A percentile compares a stretch with the other conserved stretches of the same genome.
Conservation (phyloP, 2,113 vertebrate genomes). For the Oxyura jamaicensis region DNA sequence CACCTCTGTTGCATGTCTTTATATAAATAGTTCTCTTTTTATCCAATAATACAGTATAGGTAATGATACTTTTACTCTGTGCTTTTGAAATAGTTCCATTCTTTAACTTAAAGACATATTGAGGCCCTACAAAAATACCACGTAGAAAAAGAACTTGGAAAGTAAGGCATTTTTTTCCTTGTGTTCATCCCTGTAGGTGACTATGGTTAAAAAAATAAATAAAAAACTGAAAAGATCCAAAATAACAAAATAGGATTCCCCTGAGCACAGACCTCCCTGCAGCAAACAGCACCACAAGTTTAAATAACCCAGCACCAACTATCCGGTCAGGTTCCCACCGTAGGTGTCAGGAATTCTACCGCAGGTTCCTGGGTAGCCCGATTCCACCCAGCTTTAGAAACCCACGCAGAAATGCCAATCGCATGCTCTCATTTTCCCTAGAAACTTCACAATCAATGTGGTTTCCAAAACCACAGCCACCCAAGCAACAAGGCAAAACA, state of each 20-base stretch:
- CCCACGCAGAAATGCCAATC: conserved; percentile 28
- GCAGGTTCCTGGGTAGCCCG: background rate
- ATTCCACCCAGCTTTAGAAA: background rate
- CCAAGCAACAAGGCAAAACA: conserved; percentile 62
- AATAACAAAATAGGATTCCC: background rate
- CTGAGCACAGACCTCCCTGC: background rate
- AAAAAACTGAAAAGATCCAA: background rate
- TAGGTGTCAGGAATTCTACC: conserved; percentile 5
- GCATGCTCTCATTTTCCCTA: conserved; percentile 43
- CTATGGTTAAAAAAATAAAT: background rate
- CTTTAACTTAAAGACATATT: background rate
- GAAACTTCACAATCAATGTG: background rate
- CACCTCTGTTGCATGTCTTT: background rate
- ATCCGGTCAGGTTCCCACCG: background rate
- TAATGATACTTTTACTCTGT: background rate
- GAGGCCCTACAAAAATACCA: background rate
- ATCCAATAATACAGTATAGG: background rate
- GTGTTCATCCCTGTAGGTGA: background rate
- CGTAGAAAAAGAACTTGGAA: background rate
- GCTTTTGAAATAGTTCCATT: background rate
- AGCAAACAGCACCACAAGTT: background rate
- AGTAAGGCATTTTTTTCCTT: background rate
- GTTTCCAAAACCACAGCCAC: conserved; percentile 49
- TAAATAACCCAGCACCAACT: background rate
- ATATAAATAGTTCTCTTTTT: background rate